These are phyloP conservation scores for Netelia inedita DNA, from an alignment of 2,888 invertebrate genomes.

Conservation along the genomic window DNA sequence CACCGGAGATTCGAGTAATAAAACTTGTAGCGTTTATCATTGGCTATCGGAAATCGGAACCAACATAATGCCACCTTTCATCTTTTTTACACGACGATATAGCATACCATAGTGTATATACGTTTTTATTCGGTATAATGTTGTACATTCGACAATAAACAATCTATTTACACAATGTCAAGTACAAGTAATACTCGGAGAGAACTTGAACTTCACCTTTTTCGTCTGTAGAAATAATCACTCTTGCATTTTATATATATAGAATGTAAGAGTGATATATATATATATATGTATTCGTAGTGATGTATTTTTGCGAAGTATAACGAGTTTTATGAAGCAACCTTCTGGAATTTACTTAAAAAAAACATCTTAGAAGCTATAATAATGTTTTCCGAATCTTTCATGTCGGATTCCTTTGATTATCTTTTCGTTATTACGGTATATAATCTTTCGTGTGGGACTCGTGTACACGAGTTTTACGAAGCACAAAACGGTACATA, in stretches of 20 bases:
- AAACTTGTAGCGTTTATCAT: too few species aligned
- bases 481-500: conserved; percentile 30
- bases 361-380: conserved; percentile 32
- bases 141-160: conserved; percentile 60
- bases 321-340: conserved; percentile 43
- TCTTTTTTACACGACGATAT: not conserved
- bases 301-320: conserved; percentile 31
- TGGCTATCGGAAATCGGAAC: too few species aligned
- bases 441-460: conserved; percentile 16
- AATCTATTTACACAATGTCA: conserved; percentile 61
- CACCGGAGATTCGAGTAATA: too few species aligned
- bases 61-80: not conserved
- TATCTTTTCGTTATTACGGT: conserved; percentile 23
- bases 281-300: not conserved
- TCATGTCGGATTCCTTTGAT: conserved; percentile 29
- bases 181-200: conserved; percentile 30
- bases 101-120: not conserved
- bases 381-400: conserved; percentile 12
- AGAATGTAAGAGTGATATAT: not conserved
- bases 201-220: conserved; percentile 13
- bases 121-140: conserved; percentile 32
- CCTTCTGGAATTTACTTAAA: conserved; percentile 33
- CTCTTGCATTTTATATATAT: conserved; percentile 3
- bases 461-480: conserved; percentile 20
- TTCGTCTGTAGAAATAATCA: conserved; percentile 7